Conservation (phyloP, 2,797 vertebrate genomes). For the Lophotriccus pileatus region DNA sequence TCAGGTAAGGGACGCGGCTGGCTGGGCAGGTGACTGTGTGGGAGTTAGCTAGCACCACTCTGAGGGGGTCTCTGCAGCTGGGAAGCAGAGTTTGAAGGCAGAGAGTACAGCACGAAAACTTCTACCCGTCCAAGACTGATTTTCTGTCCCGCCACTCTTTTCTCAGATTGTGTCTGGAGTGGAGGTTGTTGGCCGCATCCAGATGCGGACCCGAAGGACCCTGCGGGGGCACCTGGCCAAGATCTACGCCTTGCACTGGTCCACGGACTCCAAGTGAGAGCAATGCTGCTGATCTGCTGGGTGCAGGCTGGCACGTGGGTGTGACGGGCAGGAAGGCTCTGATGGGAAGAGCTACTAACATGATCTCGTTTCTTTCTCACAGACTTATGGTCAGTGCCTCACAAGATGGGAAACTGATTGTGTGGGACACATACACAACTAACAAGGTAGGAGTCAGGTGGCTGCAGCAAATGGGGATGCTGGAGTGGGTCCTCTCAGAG, state of each 20-base stretch:
- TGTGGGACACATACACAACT: constrained; percentile 95
- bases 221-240: constrained; percentile 95
- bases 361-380: not conserved
- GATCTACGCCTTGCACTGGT: constrained; percentile 99
- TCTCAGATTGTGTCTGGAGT: constrained; percentile 75
- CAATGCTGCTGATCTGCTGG: not conserved
- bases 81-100: not conserved
- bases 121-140: not conserved
- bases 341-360: not conserved
- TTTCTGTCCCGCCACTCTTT: not conserved
- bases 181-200: constrained; percentile 84
- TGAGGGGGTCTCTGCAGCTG: not conserved
- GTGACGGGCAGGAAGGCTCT: not conserved
- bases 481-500: fast-evolving
- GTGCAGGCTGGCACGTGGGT: not conserved
- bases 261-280: constrained; percentile 88
- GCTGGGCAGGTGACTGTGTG: not conserved
- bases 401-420: constrained; percentile 96
- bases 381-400: constrained; percentile 96
- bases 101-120: not conserved
- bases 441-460: constrained; percentile 84
- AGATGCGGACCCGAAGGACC: constrained; percentile 92
- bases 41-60: not conserved
- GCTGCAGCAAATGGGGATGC: fast-evolving
- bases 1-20: constrained; percentile 73